Conservation (phyloP, 2,113 vertebrate species). For the Equus quagga region DNA sequence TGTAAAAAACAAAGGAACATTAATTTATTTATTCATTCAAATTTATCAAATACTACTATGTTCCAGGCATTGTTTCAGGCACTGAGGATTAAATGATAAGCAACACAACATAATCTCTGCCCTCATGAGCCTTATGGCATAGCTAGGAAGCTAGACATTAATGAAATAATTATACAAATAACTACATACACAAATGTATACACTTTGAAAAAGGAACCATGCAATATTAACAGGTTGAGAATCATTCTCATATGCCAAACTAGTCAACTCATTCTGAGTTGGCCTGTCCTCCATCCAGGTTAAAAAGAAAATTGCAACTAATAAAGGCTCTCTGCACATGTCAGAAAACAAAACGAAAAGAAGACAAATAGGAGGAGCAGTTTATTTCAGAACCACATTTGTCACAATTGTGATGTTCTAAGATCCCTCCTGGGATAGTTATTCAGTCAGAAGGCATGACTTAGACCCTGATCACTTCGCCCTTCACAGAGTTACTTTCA, state of each 20-base stretch:
- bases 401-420: background rate
- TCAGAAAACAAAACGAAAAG: background rate
- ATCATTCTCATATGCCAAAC: background rate
- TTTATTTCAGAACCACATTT: background rate
- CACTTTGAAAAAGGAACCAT: background rate
- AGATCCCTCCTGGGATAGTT: background rate
- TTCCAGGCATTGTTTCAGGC: background rate
- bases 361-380: background rate
- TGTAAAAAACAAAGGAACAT: background rate
- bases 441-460: background rate
- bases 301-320: background rate
- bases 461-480: background rate
- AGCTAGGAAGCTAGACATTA: background rate
- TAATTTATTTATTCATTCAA: slow-evolving; percentile 11
- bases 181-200: background rate
- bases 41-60: background rate
- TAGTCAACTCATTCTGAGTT: background rate
- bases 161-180: background rate
- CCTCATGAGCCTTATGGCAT: background rate
- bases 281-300: background rate
- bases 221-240: background rate
- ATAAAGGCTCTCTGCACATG: background rate
- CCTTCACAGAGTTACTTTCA: background rate
- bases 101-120: background rate
- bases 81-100: background rate